These are phyloP conservation scores for Bombus impatiens DNA, from an alignment of 1,140 invertebrate species.

Conservation along the genomic window DNA sequence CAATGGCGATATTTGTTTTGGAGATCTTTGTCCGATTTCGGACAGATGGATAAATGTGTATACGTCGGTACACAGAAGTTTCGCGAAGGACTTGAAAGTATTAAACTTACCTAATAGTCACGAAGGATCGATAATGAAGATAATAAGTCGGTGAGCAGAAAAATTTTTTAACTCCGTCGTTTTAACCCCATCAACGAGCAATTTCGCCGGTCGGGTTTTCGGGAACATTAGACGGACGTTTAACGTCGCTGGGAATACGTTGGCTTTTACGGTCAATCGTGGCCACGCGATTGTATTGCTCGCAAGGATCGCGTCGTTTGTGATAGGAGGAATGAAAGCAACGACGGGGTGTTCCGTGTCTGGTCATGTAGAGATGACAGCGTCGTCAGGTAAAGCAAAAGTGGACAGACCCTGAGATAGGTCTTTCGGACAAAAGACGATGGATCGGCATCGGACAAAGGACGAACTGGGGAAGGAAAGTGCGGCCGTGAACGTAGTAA, in stretches of 20 bases:
- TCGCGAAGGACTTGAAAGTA: background rate
- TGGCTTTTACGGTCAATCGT: background rate
- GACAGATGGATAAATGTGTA: conserved; percentile 64
- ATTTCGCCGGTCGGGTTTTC: background rate
- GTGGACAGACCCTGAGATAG: conserved; percentile 58
- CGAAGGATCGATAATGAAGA: background rate
- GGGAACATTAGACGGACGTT: background rate
- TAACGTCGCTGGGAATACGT: background rate
- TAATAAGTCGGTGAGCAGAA: background rate
- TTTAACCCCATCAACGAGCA: background rate
- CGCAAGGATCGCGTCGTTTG: background rate
- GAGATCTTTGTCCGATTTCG: conserved; percentile 52
- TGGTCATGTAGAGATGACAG: background rate
- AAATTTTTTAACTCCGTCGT: background rate
- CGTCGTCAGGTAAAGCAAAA: conserved; percentile 45
- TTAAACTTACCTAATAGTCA: no score
- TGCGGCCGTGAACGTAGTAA: conserved; percentile 66
- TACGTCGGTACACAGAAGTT: conserved; percentile 25
- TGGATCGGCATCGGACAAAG: conserved; percentile 75
- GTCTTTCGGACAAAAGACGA: conserved; percentile 73
- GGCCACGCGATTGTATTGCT: background rate
- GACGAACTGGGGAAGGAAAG: conserved; percentile 48
- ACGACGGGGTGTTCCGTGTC: background rate
- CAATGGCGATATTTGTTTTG: background rate
- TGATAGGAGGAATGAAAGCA: conserved; percentile 17